phyloP scores from a whole-genome alignment of 1,140 invertebrate genomes.

The Drosophila nikananu region DNA sequence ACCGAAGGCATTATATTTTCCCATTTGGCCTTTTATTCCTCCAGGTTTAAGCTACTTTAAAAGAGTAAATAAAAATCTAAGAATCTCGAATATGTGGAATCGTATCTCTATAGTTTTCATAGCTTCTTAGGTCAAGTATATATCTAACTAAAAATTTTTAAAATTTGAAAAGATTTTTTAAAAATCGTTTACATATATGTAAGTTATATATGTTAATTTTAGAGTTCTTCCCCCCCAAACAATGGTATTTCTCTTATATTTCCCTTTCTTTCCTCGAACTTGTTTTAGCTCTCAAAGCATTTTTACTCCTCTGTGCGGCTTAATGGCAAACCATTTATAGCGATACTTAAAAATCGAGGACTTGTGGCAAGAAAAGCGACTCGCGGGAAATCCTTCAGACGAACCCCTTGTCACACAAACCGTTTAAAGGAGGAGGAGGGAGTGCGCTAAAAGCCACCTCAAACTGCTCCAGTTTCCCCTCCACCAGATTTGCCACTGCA shows the following conservation, averaged over 20 bases:
- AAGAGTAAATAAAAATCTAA: background rate
- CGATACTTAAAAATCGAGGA: slow-evolving; percentile 45
- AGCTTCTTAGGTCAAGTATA: background rate
- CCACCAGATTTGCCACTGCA: slow-evolving; percentile 1
- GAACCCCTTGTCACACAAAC: slow-evolving; percentile 40
- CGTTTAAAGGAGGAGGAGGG: background rate
- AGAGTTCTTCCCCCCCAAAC: background rate
- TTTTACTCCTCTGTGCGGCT: background rate
- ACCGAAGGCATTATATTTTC: background rate
- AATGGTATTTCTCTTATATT: slow-evolving; percentile 5
- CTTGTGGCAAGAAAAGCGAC: slow-evolving; percentile 26
- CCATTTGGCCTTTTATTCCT: slow-evolving; percentile 20
- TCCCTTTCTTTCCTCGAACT: background rate
- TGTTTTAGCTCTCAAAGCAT: slow-evolving; percentile 1
- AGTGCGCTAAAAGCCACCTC: slow-evolving; percentile 19
- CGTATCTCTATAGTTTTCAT: too few relatives aligned
- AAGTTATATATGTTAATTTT: background rate
- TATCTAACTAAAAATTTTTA: too few relatives aligned
- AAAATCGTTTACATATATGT: background rate
- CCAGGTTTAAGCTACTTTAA: slow-evolving; percentile 31
- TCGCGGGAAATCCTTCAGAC: slow-evolving; percentile 11
- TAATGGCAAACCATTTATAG: slow-evolving; percentile 43
- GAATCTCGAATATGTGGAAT: background rate
- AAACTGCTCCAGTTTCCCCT: slow-evolving; percentile 26
- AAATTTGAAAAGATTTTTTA: background rate